Conservation (phyloP, 2,113 vertebrate species). For the Lampris incognitus region DNA sequence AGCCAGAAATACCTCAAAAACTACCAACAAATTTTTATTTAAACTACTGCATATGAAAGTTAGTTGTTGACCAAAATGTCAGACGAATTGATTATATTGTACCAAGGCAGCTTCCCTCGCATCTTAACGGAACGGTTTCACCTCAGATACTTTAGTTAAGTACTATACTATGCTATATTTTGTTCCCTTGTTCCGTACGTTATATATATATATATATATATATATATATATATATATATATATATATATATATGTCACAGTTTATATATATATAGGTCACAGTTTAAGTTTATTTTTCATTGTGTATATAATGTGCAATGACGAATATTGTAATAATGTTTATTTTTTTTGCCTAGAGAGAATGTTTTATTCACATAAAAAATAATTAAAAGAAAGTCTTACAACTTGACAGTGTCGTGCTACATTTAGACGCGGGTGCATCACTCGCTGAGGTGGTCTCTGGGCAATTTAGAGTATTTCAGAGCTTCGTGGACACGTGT, state of each 20-base stretch:
- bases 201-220: constrained; percentile 1
- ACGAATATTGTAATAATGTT: constrained; percentile 50
- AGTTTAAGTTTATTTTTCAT: constrained; percentile 45
- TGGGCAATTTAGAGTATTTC: background rate
- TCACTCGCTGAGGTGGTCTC: background rate
- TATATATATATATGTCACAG: background rate
- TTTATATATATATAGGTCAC: background rate
- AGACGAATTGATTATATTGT: constrained; percentile 57
- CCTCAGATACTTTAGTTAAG: constrained; percentile 46
- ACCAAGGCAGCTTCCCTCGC: constrained; percentile 68
- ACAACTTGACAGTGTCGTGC: background rate
- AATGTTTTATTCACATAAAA: constrained; percentile 71
- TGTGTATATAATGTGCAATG: constrained; percentile 64
- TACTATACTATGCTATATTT: constrained; percentile 34
- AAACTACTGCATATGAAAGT: constrained; percentile 55
- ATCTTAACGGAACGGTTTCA: constrained; percentile 39
- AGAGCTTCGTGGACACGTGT: background rate
- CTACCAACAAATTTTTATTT: constrained; percentile 37
- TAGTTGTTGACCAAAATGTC: constrained; percentile 63
- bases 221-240: background rate
- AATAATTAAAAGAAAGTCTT: constrained; percentile 48
- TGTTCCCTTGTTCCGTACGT: constrained; percentile 33
- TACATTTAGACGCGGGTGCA: background rate
- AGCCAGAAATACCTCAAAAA: constrained; percentile 76
- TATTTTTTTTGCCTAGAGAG: constrained; percentile 58